Conservation (phyloP, 2,888 invertebrate genomes). For the Eumerus sabulonum region DNA sequence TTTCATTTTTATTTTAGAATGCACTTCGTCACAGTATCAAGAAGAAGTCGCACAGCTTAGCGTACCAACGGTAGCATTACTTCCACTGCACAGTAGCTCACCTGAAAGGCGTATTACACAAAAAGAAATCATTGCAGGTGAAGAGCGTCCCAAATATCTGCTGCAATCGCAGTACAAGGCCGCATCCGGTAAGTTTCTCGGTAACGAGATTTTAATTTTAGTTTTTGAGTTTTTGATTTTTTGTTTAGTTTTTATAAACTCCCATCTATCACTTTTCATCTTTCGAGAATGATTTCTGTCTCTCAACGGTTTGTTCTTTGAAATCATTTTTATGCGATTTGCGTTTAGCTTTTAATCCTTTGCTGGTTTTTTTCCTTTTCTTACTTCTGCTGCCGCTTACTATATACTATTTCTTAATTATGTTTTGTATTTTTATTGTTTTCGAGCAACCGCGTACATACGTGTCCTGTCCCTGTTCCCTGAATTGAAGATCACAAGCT, state of each 20-base stretch:
- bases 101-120: constrained; percentile 80
- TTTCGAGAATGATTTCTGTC: constrained; percentile 15
- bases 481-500: too few species aligned
- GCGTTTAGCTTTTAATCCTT: constrained; percentile 39
- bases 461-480: too few species aligned
- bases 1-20: constrained; percentile 72
- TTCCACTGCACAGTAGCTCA: constrained; percentile 78
- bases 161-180: constrained; percentile 77
- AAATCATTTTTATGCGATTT: constrained; percentile 21
- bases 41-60: constrained; percentile 76
- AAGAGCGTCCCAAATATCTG: constrained; percentile 82
- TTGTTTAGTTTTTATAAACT: not conserved
- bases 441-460: too few species aligned
- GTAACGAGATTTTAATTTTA: not conserved
- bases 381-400: not conserved
- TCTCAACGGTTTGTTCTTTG: constrained; percentile 25
- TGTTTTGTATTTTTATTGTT: too few species aligned
- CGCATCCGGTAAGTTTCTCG: constrained; percentile 71
- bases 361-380: not conserved
- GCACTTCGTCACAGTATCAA: constrained; percentile 76
- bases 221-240: not conserved
- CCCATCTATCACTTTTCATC: constrained; percentile 20
- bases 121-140: constrained; percentile 84
- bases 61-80: constrained; percentile 78
- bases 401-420: not conserved